Evolutionary conservation across 2,113 vertebrate species (phyloP), one percentile per base, ranked within the genome.

Genomic region (zebrafish (Danio rerio)): DNA sequence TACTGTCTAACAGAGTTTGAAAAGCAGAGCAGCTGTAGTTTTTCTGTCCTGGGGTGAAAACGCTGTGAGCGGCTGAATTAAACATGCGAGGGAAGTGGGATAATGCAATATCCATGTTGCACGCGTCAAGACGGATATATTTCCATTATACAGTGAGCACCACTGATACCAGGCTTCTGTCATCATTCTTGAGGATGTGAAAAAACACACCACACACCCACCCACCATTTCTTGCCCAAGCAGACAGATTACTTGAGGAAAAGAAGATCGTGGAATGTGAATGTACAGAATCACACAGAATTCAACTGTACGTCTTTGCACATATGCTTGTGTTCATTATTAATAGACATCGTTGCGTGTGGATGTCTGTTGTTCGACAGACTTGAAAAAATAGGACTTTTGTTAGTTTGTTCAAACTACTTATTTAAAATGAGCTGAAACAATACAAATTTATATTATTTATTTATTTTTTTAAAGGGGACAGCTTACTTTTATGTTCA

Each of bases 21-120:
- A 56, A n/a, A 49, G 9, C 18, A 80, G 49, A 83, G 47, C 31
- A 53, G 42, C 49, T 78, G 43, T 53, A 53, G 6, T 78, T 71
- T 82, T 66, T 77, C 42, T 58, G 7, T 80, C 52, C 31, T 56
- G 79, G 40, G 43, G 50, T 58, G 53, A 18, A 56, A 43, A 50
- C 7, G 68, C n/a, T 8, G 71, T 40, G 58, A 47, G 68, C 47
- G 43, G 13, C 53, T 75, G 53, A 75, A 75, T 75, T n/a, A 75
- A 75, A 75, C 21, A 56, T 70, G 47, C 20, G n/a, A 21, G 68
- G 10, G 42, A 68, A 68, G 16, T 68, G 9, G 16, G 68, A 70
- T 70, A 70, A 70, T 75, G 55, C 55, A 18, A 75, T 18, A 59
- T 58, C n/a, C 40, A 20, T 75, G 72, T 18, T 75, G 21, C 7